Evolutionary conservation across 37 sponge, comb jelly and placozoan genomes (phyloP).

Genomic region (Mnemiopsis leidyi): DNA sequence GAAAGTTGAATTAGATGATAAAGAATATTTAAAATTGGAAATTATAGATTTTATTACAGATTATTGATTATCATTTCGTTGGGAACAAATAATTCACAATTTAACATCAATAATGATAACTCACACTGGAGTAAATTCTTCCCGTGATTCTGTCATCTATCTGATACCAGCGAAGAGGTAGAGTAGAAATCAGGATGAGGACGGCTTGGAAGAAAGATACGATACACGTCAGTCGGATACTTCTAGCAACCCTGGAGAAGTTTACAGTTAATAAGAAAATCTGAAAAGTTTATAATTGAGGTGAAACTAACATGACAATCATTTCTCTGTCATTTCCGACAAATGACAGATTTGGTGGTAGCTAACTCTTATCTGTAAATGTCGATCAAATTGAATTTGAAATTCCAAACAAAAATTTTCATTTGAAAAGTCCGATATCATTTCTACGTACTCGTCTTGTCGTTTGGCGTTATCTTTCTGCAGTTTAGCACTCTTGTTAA

Average conservation of each 20-base stretch:
- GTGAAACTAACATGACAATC: too few relatives aligned
- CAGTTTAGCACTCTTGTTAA: background rate
- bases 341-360: too few relatives aligned
- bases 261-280: background rate
- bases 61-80: too few relatives aligned
- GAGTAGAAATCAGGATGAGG: background rate
- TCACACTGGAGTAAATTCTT: background rate
- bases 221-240: background rate
- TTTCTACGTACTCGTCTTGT: background rate
- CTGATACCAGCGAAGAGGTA: background rate
- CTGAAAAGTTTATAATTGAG: background rate
- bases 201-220: background rate
- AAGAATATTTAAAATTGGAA: too few relatives aligned
- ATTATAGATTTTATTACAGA: too few relatives aligned
- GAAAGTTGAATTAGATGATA: too few relatives aligned
- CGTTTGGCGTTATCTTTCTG: background rate
- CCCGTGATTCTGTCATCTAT: constrained; percentile 1
- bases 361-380: too few relatives aligned
- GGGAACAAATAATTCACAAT: too few relatives aligned
- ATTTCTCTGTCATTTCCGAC: too few relatives aligned
- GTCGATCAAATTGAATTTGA: too few relatives aligned
- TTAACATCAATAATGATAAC: too few relatives aligned
- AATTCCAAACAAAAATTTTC: too few relatives aligned
- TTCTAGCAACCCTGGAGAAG: constrained; percentile 11
- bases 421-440: background rate